Base-by-base conservation (phyloP, 2,888 invertebrate species). In the Sepioteuthis lessoniana region DNA sequence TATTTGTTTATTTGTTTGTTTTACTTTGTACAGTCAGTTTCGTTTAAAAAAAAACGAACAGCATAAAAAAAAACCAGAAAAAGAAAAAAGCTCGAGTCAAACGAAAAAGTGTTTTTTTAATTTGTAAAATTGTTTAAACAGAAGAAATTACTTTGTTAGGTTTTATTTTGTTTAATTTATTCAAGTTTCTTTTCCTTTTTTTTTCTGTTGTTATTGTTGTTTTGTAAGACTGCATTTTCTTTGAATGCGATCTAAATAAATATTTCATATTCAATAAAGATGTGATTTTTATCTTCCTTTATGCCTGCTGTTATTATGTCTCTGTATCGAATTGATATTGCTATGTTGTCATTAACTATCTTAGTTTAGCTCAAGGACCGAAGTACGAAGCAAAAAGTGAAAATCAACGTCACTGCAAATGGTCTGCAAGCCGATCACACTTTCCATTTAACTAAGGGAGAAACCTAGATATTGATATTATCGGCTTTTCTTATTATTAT, bases 161-260 rank as follows among this genome's bases (percentile, higher is more conserved):
- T 76, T 76, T 16, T 76, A 76, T 76, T 76, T 76, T 76, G 76
- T 76, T 76, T 76, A 76, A 76, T 76, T 76, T 76, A 76, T 76
- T 76, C 7, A 76, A n/a, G 4, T 76, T 76, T 76, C 35, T 35
- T 76, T 76, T n/a, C n/a, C 76, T 35, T 76, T 76, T 55, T 76
- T 76, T 35, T 76, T 7, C 28, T 55, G 55, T 55, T 35, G 76
- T 76, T 76, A n/a, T 76, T 76, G 76, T 76, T 76, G n/a, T 35
- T 76, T 76, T 76, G n/a, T 76, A 13, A 3, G 35, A 19, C 8
- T 3, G 76, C 76, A n/a, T 76, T 76, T 25, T 76, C 76, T 1
- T n/a, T n/a, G n/a, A 76, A 35, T 76, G 76, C 13, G 19, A 16
- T 76, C 76, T n/a, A 76, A 35, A 76, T 76, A 76, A 76, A 76